Conservation (phyloP, 1,140 invertebrate species). For the Drosophila erecta region DNA sequence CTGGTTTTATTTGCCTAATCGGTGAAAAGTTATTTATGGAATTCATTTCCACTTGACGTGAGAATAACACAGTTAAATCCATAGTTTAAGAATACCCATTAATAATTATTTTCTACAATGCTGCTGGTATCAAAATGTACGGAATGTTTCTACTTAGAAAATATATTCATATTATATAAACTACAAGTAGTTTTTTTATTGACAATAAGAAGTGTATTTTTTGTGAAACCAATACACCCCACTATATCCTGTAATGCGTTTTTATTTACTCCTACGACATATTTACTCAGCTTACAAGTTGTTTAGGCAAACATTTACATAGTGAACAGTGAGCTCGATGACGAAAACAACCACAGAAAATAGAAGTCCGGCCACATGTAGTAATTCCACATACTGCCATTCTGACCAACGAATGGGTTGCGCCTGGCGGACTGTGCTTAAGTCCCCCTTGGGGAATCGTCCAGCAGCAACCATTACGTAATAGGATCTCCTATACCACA, state of each 20-base stretch:
- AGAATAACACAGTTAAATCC: not conserved
- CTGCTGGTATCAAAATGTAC: too few relatives aligned
- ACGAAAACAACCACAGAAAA: not conserved
- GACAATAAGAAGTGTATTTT: not conserved
- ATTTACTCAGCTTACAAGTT: slow-evolving; percentile 3
- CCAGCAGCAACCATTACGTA: slow-evolving; percentile 30
- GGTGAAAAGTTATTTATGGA: not conserved
- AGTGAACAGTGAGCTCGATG: slow-evolving; percentile 32
- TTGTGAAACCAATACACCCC: not conserved
- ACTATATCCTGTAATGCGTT: not conserved
- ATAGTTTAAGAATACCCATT: not conserved
- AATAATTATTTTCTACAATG: too few relatives aligned
- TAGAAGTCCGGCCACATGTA: slow-evolving; percentile 17
- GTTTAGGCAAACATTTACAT: slow-evolving; percentile 46
- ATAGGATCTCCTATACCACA: slow-evolving; percentile 14
- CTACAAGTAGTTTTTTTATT: too few relatives aligned
- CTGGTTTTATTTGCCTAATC: not conserved
- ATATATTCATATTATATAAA: too few relatives aligned
- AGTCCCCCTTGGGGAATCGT: slow-evolving; percentile 11
- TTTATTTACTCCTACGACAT: slow-evolving; percentile 3
- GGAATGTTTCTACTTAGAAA: too few relatives aligned
- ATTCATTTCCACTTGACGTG: not conserved
- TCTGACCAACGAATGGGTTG: slow-evolving; percentile 11
- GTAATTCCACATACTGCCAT: slow-evolving; percentile 4
- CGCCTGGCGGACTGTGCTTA: not conserved